Evolutionary conservation across 2,113 vertebrate species (phyloP).

Genomic region (Uropsilus gracilis): DNA sequence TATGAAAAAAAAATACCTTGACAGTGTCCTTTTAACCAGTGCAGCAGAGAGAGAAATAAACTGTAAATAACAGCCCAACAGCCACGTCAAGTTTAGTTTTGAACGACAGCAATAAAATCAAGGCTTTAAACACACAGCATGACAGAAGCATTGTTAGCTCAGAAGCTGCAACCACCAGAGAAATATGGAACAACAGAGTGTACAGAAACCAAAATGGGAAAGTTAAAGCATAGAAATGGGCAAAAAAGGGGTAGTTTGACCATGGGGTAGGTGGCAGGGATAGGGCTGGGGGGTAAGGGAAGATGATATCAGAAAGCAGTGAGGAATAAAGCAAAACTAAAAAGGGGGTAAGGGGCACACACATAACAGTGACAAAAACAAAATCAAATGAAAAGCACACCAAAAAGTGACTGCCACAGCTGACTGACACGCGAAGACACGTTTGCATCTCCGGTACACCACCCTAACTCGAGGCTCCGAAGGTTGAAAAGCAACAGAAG

Average conservation of each 20-base stretch:
- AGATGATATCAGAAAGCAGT: constrained; percentile 46
- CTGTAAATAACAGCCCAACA: constrained; percentile 82
- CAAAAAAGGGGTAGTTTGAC: constrained; percentile 49
- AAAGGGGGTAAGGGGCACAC: constrained; percentile 28
- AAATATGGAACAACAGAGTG: constrained; percentile 62
- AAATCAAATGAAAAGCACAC: constrained; percentile 57
- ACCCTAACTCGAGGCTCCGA: not conserved
- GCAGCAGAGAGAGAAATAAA: constrained; percentile 84
- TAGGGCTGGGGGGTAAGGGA: not conserved
- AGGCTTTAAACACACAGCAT: constrained; percentile 75
- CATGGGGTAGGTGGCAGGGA: not conserved
- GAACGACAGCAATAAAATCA: constrained; percentile 75
- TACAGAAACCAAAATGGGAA: constrained; percentile 56
- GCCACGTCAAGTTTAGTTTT: constrained; percentile 76
- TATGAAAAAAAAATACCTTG: constrained; percentile 83
- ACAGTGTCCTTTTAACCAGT: constrained; percentile 85
- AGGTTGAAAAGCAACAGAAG: not conserved
- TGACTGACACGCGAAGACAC: not conserved
- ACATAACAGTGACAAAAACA: constrained; percentile 54
- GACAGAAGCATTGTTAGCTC: constrained; percentile 77
- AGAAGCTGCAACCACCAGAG: constrained; percentile 74
- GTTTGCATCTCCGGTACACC: not conserved
- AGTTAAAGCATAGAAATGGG: constrained; percentile 61
- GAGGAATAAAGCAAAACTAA: constrained; percentile 68
- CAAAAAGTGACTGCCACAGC: not conserved